phyloP scores from a whole-genome alignment of 2,888 invertebrate species.

The Melanostoma scalare region DNA sequence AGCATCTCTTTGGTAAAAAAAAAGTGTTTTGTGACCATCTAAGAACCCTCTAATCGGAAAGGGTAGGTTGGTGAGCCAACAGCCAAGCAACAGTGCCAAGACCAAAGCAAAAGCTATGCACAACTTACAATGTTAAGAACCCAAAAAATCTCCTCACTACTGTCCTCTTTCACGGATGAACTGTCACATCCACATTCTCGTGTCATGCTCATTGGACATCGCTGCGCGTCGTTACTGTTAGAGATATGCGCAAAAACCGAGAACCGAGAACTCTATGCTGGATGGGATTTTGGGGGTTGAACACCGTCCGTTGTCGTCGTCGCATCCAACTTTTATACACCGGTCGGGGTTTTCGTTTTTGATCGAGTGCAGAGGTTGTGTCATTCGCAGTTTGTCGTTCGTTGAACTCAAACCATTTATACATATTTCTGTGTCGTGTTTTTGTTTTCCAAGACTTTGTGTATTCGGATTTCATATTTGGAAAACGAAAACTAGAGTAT shows the following conservation, averaged over 20 bases:
- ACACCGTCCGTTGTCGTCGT: conserved; percentile 3
- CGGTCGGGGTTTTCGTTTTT: conserved; percentile 67
- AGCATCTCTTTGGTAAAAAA: conserved; percentile 33
- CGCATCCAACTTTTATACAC: conserved; percentile 33
- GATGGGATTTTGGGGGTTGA: conserved; percentile 63
- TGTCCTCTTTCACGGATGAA: conserved; percentile 71
- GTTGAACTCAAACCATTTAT: conserved; percentile 71
- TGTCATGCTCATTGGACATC: conserved; percentile 71
- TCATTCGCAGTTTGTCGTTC: conserved; percentile 73
- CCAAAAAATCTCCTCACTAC: conserved; percentile 53
- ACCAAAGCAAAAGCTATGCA: conserved; percentile 31
- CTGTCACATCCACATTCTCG: conserved; percentile 71
- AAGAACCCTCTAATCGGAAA: background rate
- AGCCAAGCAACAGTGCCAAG: conserved; percentile 9
- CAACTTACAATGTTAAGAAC: conserved; percentile 43
- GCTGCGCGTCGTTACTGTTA: conserved; percentile 64
- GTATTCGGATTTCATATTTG: conserved; percentile 49
- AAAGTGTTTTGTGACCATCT: conserved; percentile 58
- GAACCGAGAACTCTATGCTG: conserved; percentile 14
- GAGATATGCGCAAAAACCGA: conserved; percentile 67
- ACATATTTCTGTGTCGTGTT: conserved; percentile 11
- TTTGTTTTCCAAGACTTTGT: conserved; percentile 37
- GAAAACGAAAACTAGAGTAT: conserved; percentile 34
- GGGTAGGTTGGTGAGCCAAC: background rate
- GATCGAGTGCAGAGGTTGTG: conserved; percentile 72